A percentile compares a stretch with the other conserved stretches of the same genome.
phyloP scores from a whole-genome alignment of 2,888 invertebrate genomes.

The Napeogenes inachia region DNA sequence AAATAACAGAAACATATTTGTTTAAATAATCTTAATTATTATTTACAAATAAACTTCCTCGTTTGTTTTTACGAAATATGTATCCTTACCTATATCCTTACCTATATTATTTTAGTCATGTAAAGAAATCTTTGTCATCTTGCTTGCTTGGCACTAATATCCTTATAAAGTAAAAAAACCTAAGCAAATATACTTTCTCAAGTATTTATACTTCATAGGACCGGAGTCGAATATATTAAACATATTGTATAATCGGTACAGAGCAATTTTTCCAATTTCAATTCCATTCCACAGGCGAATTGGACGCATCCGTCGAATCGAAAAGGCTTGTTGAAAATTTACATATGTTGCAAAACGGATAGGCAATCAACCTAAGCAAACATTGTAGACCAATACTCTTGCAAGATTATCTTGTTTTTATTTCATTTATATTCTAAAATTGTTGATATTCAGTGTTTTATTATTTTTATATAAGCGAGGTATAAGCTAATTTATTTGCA shows the following conservation, averaged over 20 bases:
- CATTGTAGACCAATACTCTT: slow-evolving; percentile 35
- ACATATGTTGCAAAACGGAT: slow-evolving; percentile 62
- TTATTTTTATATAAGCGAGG: no score
- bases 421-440: slow-evolving; percentile 14
- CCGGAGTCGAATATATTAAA: slow-evolving; percentile 10
- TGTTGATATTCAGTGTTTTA: slow-evolving; percentile 24
- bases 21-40: no score
- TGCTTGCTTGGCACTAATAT: no score
- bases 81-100: no score
- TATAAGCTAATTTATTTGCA: no score
- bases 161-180: no score
- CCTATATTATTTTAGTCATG: no score
- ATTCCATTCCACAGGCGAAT: slow-evolving; percentile 61
- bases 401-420: slow-evolving; percentile 11
- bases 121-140: no score
- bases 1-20: no score
- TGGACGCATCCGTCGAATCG: slow-evolving; percentile 65
- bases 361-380: slow-evolving; percentile 65
- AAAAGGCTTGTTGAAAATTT: slow-evolving; percentile 72
- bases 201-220: neutral
- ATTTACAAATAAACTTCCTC: no score
- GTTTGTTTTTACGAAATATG: no score
- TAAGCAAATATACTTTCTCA: no score
- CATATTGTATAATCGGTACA: slow-evolving; percentile 39
- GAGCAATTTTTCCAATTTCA: slow-evolving; percentile 66